Conservation (phyloP, 2,113 vertebrate species). For the Otis tarda region DNA sequence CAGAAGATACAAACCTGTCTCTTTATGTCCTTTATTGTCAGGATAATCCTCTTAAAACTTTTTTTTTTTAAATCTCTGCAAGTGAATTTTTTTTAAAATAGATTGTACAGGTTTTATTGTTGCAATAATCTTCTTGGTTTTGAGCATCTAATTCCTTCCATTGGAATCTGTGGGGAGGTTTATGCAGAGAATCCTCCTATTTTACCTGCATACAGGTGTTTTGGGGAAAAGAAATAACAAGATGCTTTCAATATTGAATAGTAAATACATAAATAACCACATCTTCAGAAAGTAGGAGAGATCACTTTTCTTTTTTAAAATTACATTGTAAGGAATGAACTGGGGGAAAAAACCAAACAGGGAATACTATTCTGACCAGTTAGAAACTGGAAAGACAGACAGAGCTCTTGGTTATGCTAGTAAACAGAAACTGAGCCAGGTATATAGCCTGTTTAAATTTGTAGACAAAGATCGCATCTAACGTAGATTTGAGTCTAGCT, state of each 20-base stretch:
- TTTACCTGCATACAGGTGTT: not conserved
- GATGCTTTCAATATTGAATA: not conserved
- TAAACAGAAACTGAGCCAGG: not conserved
- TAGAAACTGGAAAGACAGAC: not conserved
- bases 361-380: not conserved
- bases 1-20: not conserved
- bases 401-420: not conserved
- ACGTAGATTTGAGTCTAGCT: not conserved
- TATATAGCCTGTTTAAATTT: not conserved
- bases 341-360: rapidly evolving
- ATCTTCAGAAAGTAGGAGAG: not conserved
- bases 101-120: not conserved
- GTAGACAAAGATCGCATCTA: not conserved
- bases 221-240: not conserved
- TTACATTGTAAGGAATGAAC: not conserved
- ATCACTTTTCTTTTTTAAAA: not conserved
- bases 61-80: not conserved
- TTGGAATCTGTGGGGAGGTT: not conserved
- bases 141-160: not conserved
- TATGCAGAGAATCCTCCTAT: not conserved
- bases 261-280: not conserved
- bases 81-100: not conserved
- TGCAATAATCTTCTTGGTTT: not conserved
- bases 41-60: not conserved
- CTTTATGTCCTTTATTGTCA: not conserved